phyloP scores from a whole-genome alignment of 2,888 invertebrate species.

The Pterobdella sp. region DNA sequence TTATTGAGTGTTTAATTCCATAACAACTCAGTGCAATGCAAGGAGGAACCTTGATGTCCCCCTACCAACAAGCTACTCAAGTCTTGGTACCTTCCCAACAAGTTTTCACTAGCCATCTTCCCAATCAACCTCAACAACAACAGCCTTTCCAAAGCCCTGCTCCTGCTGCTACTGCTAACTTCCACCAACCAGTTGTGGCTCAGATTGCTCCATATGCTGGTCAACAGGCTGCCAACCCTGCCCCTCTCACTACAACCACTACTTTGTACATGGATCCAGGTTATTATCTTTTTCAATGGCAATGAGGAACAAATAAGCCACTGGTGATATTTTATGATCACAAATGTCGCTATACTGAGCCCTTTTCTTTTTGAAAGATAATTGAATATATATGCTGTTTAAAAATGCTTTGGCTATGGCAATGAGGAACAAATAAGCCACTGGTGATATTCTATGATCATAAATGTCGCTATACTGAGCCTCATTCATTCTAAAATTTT shows the following conservation, averaged over 20 bases:
- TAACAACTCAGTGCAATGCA: background rate
- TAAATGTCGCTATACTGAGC: too few species aligned
- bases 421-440: background rate
- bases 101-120: background rate
- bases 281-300: slow-evolving; percentile 1
- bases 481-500: too few species aligned
- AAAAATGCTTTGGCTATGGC: background rate
- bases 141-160: background rate
- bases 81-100: slow-evolving; percentile 1
- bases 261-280: slow-evolving; percentile 21
- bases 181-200: slow-evolving; percentile 5
- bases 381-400: background rate
- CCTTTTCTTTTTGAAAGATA: background rate
- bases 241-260: background rate
- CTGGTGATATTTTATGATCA: background rate
- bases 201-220: background rate
- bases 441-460: background rate
- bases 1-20: background rate
- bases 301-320: too few species aligned
- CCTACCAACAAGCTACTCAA: background rate
- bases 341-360: slow-evolving; percentile 12
- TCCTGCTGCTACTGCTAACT: background rate
- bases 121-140: background rate
- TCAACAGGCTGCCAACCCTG: background rate
- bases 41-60: slow-evolving; percentile 7